phyloP scores from a whole-genome alignment of 2,888 invertebrate genomes.

The Eupithecia abbreviata region DNA sequence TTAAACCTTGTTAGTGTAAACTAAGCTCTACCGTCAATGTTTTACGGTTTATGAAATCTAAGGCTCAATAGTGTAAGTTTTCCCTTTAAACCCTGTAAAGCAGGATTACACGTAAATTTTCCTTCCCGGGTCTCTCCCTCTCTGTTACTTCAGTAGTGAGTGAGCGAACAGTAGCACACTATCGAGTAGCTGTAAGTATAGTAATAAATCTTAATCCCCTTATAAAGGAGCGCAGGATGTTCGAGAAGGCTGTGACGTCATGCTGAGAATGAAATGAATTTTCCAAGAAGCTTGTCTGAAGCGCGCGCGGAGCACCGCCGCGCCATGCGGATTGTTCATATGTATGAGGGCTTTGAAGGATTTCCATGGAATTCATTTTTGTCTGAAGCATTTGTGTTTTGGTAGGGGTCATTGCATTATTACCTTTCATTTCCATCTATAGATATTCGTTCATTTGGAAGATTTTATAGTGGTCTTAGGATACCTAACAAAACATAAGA shows the following conservation, averaged over 20 bases:
- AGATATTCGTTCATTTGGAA: background rate
- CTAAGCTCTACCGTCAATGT: conserved; percentile 10
- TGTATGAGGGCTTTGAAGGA: background rate
- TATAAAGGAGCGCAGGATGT: conserved; percentile 41
- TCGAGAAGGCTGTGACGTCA: conserved; percentile 57
- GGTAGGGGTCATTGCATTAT: background rate
- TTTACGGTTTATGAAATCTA: conserved; percentile 5
- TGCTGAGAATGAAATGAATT: conserved; percentile 55
- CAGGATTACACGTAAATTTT: conserved; percentile 52
- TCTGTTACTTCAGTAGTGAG: conserved; percentile 34
- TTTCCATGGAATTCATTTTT: background rate
- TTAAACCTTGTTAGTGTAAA: conserved; percentile 21
- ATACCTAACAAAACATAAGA: too few species aligned
- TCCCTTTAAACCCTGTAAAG: conserved; percentile 54
- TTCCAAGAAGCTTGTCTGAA: conserved; percentile 16
- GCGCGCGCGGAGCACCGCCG: background rate
- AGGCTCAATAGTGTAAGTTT: conserved; percentile 37
- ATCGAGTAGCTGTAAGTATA: conserved; percentile 44
- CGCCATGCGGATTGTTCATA: too few species aligned
- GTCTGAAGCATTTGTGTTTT: background rate
- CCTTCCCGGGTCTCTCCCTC: conserved; percentile 41
- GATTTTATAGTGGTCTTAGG: background rate
- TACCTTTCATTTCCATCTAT: background rate
- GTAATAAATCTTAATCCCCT: conserved; percentile 70
- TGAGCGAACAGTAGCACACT: conserved; percentile 44